Base-by-base conservation (phyloP, 2,113 vertebrate species). In the Axis porcinus region DNA sequence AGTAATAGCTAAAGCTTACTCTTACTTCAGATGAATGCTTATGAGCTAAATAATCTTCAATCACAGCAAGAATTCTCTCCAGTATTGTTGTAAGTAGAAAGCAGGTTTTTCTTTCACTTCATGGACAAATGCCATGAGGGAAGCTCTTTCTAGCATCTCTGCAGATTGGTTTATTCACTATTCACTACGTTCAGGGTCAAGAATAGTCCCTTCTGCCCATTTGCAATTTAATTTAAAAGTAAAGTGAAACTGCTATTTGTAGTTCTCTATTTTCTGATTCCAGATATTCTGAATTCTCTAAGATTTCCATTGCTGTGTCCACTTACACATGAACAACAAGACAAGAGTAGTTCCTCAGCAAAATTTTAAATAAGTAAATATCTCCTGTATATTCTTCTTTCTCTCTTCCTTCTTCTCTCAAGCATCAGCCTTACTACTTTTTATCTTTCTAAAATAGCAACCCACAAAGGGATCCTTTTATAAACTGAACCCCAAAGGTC, bases 181-280 rank as follows among this genome's bases (percentile, higher is more conserved):
- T 36, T 76, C 11, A 3, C 33, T 27, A 57, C 16, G n/a, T 36
- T 54, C 64, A 55, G 85, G 84, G 14, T 52, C 43, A 81, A 90
- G 47, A 27, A 45, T 60, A 17, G 1, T 13, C 70, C 15, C 36
- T 70, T 91, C 60, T 64, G 43, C 6, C 28, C 67, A 11, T 25
- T 67, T 81, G 23, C 12, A 96, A 88, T 60, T 88, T 92, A 90
- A 27, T 89, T 88, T 40, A 50, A 96, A 97, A 92, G 17, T 13
- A 78, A 94, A 85, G 62, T 28, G 21, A 60, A 83, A n/a, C 10
- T 30, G 27, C 3, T 33, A 14, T 25, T 91, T 95, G 88, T 57
- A 67, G 30, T 83, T 91, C 43, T 87, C 33, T 94, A 6, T 76
- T 91, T 95, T 94, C n/a, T 90, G 90, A 83, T 57, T 84, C 45